Evolutionary conservation across 1,140 invertebrate genomes (phyloP).

Genomic region (Sarcophaga bullata): DNA sequence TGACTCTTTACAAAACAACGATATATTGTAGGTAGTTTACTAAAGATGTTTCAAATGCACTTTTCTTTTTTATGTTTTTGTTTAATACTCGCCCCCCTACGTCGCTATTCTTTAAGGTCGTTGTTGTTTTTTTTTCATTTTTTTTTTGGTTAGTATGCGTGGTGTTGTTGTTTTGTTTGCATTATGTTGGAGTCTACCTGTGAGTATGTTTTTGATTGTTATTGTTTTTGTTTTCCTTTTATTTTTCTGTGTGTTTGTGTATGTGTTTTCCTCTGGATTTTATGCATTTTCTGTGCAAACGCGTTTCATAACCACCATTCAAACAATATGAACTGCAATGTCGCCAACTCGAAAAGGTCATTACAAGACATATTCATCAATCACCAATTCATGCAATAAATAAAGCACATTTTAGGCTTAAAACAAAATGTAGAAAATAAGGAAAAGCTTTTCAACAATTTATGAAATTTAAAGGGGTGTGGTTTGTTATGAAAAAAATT

Average conservation of each 20-base stretch:
- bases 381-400: neutral
- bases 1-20: neutral
- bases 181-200: neutral
- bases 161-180: neutral
- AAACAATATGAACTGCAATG: conserved; percentile 26
- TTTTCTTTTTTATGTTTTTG: conserved; percentile 48
- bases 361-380: conserved; percentile 3
- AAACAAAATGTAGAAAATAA: neutral
- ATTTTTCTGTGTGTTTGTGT: conserved; percentile 45
- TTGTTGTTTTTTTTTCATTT: conserved; percentile 48
- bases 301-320: conserved; percentile 64
- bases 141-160: neutral
- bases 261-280: conserved; percentile 30
- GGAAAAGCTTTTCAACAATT: neutral
- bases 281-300: conserved; percentile 64
- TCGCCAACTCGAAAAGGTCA: conserved; percentile 34
- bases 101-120: conserved; percentile 40
- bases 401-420: neutral
- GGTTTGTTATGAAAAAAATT: too few relatives aligned
- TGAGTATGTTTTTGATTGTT: neutral
- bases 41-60: neutral
- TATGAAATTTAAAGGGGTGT: neutral
- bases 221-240: conserved; percentile 30
- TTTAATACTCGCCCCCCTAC: neutral
- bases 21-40: neutral